Evolutionary conservation across 2,797 vertebrate species (phyloP).

Genomic region (Staurois parvus): DNA sequence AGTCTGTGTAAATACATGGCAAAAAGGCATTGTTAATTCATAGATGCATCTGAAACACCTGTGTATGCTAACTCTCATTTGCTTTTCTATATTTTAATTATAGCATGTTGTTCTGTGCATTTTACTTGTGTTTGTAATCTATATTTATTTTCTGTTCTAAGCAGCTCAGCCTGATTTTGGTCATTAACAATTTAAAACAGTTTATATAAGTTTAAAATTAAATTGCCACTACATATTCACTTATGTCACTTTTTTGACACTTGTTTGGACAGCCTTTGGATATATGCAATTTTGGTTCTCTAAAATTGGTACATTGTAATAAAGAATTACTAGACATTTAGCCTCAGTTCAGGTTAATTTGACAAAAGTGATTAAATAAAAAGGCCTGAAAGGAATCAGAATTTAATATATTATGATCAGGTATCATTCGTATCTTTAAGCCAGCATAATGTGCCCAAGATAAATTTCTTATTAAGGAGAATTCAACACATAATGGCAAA

Average conservation of each 20-base stretch:
- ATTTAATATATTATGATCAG: constrained; percentile 25
- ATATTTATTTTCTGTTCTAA: not conserved
- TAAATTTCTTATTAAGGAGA: constrained; percentile 19
- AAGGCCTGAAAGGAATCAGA: constrained; percentile 35
- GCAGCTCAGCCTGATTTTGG: not conserved
- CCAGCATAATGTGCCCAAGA: constrained; percentile 11
- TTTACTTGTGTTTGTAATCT: not conserved
- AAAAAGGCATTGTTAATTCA: no score
- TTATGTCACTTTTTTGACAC: constrained; percentile 17
- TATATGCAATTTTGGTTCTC: constrained; percentile 39
- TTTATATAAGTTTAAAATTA: no score
- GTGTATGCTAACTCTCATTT: no score
- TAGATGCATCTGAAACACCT: no score
- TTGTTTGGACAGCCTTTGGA: constrained; percentile 38
- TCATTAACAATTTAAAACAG: no score
- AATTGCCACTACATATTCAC: not conserved
- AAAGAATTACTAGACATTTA: constrained; percentile 31
- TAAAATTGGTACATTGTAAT: constrained; percentile 32
- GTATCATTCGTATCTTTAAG: constrained; percentile 30
- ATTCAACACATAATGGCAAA: constrained; percentile 9
- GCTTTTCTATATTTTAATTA: not conserved
- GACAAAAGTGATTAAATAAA: constrained; percentile 43
- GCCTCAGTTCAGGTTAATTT: constrained; percentile 32
- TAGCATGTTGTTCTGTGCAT: not conserved
- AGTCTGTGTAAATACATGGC: no score